Evolutionary conservation across 2,888 invertebrate species (phyloP).

Genomic region (Chesias legatella): DNA sequence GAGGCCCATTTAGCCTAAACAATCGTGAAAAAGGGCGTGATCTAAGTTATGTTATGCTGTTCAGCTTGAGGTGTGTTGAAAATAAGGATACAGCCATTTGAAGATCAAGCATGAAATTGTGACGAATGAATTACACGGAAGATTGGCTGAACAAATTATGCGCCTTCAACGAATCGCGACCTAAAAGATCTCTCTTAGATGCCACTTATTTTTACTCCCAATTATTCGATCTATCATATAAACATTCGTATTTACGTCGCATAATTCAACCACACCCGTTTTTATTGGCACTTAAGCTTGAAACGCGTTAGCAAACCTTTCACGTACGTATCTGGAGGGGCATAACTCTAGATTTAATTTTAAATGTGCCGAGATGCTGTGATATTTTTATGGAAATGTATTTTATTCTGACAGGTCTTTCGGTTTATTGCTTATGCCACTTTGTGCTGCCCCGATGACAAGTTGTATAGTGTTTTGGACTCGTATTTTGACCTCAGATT

Average conservation of each 20-base stretch:
- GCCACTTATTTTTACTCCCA: slow-evolving; percentile 63
- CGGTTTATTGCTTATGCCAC: slow-evolving; percentile 62
- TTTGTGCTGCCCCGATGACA: slow-evolving; percentile 46
- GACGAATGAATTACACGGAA: neutral
- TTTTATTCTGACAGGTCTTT: slow-evolving; percentile 51
- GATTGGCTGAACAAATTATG: slow-evolving; percentile 26
- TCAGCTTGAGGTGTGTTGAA: too few relatives aligned
- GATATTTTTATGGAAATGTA: slow-evolving; percentile 69
- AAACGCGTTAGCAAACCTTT: slow-evolving; percentile 72
- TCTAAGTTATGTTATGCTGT: too few relatives aligned
- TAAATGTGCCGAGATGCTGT: slow-evolving; percentile 59
- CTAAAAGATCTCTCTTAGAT: slow-evolving; percentile 39
- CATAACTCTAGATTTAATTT: slow-evolving; percentile 71
- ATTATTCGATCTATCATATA: slow-evolving; percentile 65
- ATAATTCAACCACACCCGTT: slow-evolving; percentile 53
- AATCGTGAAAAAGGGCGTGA: too few relatives aligned
- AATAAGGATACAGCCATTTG: too few relatives aligned
- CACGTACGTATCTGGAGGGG: slow-evolving; percentile 63
- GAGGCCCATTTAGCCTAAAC: too few relatives aligned
- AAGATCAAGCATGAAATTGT: slow-evolving; percentile 1
- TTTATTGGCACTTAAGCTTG: slow-evolving; percentile 74
- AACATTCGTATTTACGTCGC: slow-evolving; percentile 27
- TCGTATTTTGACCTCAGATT: slow-evolving; percentile 19
- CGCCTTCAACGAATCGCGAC: slow-evolving; percentile 47
- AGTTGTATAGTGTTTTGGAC: slow-evolving; percentile 24